A percentile compares a stretch with the other conserved stretches of the same genome.
These are phyloP conservation scores for Balearica regulorum DNA, from an alignment of 2,797 vertebrate genomes.

Conservation along the genomic window DNA sequence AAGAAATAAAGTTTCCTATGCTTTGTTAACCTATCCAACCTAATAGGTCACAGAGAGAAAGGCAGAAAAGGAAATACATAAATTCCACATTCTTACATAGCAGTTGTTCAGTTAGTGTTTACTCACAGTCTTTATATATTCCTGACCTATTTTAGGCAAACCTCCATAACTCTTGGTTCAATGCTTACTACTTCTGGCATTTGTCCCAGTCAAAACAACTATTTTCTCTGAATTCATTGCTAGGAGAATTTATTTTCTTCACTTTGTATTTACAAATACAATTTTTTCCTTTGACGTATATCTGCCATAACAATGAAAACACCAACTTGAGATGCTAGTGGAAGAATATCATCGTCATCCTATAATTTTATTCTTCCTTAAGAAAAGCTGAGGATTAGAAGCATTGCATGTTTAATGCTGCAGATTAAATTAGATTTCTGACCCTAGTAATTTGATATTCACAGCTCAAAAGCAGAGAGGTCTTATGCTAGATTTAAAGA, in stretches of 20 bases:
- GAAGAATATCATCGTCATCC: not conserved
- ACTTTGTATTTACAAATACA: not conserved
- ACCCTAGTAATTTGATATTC: slow-evolving; percentile 15
- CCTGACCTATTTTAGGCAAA: not conserved
- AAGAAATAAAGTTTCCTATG: not conserved
- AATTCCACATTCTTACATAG: not conserved
- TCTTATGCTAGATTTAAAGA: not conserved
- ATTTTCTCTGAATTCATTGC: not conserved
- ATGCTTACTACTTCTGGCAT: not conserved
- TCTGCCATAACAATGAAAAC: not conserved
- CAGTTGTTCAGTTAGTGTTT: not conserved
- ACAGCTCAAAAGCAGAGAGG: not conserved
- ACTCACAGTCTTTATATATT: not conserved
- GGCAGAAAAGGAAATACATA: not conserved
- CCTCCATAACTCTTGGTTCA: not conserved
- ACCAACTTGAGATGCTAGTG: not conserved
- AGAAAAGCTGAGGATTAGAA: not conserved
- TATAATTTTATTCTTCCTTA: not conserved
- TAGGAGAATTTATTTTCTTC: not conserved
- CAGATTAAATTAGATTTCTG: slow-evolving; percentile 11
- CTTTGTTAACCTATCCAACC: not conserved
- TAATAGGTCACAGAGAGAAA: not conserved
- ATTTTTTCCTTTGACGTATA: not conserved
- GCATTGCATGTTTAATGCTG: not conserved
- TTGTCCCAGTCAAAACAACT: not conserved